Evolutionary conservation across 2,888 invertebrate genomes (phyloP).

Genomic region (Acrocyrtus sp.): DNA sequence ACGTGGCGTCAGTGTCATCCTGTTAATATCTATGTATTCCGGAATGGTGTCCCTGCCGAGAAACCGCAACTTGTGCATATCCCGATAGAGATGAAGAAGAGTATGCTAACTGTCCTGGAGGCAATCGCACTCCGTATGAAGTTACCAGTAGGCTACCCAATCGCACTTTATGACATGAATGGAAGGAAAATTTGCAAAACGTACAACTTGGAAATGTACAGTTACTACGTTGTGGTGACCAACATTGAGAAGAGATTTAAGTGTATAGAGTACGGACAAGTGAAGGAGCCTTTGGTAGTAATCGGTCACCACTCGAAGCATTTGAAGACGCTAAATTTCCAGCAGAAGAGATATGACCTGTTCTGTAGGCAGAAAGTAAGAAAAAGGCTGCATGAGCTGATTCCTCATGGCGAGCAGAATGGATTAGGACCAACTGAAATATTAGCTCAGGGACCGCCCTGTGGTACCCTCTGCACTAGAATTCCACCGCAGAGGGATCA

Average conservation of each 20-base stretch:
- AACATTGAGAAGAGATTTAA: constrained; percentile 46
- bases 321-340: constrained; percentile 18
- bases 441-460: not conserved
- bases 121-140: constrained; percentile 36
- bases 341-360: constrained; percentile 14
- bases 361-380: constrained; percentile 11
- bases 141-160: constrained; percentile 46
- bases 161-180: constrained; percentile 39
- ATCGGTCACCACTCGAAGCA: constrained; percentile 42
- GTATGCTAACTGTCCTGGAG: constrained; percentile 37
- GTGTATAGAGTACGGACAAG: constrained; percentile 28
- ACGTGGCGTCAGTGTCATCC: constrained; percentile 37
- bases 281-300: constrained; percentile 42
- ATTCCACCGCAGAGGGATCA: constrained; percentile 5
- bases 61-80: constrained; percentile 44
- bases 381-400: constrained; percentile 1
- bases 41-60: constrained; percentile 29
- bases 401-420: not conserved
- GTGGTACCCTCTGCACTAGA: constrained; percentile 16
- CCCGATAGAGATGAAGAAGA: constrained; percentile 40
- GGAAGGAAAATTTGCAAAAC: constrained; percentile 33
- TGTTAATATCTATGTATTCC: constrained; percentile 50
- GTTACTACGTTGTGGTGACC: constrained; percentile 45
- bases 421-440: constrained; percentile 9
- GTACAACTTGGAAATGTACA: constrained; percentile 47